Evolutionary conservation across 2,888 invertebrate species (phyloP).

Genomic region (Periphyllus acericola): DNA sequence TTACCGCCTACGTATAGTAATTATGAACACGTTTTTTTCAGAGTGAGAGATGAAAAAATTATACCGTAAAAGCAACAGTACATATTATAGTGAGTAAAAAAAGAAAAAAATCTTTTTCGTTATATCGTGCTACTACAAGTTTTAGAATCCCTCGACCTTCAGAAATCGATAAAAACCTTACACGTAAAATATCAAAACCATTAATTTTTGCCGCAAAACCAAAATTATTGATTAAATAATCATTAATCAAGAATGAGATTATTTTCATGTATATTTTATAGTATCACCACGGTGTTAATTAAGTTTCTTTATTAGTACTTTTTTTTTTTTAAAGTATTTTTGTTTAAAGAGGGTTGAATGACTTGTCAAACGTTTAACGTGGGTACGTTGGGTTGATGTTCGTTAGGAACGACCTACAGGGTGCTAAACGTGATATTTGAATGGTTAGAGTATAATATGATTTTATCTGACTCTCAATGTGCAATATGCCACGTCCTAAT

Average conservation of each 20-base stretch:
- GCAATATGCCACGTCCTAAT: neutral
- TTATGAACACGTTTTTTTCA: too few species aligned
- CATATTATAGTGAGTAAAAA: too few species aligned
- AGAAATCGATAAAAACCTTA: neutral
- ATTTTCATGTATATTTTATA: conserved; percentile 3
- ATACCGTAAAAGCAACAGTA: too few species aligned
- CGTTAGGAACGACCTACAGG: neutral
- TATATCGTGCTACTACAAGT: too few species aligned
- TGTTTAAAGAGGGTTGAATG: conserved; percentile 37
- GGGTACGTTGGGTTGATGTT: conserved; percentile 37
- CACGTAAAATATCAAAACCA: neutral
- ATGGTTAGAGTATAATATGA: neutral
- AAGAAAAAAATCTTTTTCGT: too few species aligned
- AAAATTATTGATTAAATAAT: conserved; percentile 33
- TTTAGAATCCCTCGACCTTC: neutral
- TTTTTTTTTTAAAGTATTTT: conserved; percentile 6
- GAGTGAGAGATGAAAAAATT: too few species aligned
- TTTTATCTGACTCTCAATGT: neutral
- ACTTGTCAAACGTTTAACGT: conserved; percentile 39
- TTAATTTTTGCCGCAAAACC: neutral
- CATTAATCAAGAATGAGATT: conserved; percentile 32
- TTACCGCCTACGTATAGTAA: too few species aligned
- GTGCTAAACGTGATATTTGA: neutral
- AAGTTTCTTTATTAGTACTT: conserved; percentile 29
- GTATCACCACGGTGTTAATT: neutral